Conservation (phyloP, 2,797 vertebrate genomes). For the Myotis pilosus region DNA sequence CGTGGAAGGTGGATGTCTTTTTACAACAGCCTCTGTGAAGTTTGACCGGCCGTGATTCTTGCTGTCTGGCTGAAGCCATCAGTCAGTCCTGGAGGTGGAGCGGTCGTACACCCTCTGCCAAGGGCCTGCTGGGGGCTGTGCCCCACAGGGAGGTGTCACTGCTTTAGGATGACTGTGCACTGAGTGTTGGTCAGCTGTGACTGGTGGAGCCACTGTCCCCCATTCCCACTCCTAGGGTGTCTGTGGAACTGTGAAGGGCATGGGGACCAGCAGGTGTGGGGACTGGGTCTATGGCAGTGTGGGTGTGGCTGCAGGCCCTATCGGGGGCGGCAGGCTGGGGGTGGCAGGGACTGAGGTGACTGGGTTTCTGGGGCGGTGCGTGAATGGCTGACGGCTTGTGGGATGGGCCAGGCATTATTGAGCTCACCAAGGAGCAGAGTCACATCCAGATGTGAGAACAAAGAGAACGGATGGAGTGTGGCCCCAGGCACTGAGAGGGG, state of each 20-base stretch:
- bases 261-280: not conserved
- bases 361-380: not conserved
- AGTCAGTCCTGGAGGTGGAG: too few relatives aligned
- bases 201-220: rapidly evolving
- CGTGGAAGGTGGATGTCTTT: not conserved
- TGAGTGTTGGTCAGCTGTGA: not conserved
- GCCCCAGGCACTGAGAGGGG: too few relatives aligned
- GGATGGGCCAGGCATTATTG: not conserved
- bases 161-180: not conserved
- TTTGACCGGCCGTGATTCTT: not conserved
- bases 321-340: too few relatives aligned
- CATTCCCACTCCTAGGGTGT: not conserved
- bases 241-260: not conserved
- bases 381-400: not conserved
- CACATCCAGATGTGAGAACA: not conserved
- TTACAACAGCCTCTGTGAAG: not conserved
- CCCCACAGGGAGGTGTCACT: not conserved
- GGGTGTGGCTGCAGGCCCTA: not conserved
- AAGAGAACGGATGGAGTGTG: not conserved
- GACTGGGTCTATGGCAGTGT: rapidly evolving
- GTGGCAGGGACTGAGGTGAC: not conserved
- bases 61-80: not conserved
- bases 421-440: not conserved
- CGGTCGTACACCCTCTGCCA: rapidly evolving
- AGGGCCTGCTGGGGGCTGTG: not conserved